Evolutionary conservation across 2,113 vertebrate genomes (phyloP), one percentile per base, ranked within the genome.

Genomic region (Oxygymnocypris stewartii): DNA sequence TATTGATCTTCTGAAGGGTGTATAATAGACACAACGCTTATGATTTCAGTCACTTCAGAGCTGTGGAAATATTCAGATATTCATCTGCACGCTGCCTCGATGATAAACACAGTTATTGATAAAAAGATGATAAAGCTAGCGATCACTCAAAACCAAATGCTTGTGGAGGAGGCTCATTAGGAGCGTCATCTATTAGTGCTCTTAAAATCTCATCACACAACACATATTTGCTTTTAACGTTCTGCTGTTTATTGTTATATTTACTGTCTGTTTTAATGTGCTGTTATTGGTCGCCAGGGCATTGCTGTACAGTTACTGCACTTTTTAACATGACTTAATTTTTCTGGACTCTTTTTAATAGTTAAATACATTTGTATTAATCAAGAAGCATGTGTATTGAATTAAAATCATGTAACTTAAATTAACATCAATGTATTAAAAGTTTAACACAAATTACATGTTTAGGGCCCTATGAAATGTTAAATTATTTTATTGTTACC

Each of bases 1-100:
- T 71, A 83, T 71, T 71, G 81, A 83, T 83, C 80, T 35, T 37
- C 63, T 35, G 42, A 35, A 83, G 44, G n/a, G n/a, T 35, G 65
- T 83, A 71, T 83, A 54, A 51, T 67, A 83, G 37, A 71, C 59
- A 20, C 42, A 47, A 47, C 81, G 11, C 81, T 13, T 35, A 83
- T 37, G 81, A 83, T 71, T 44, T 16, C 5, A 67, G 79, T 65
- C 40, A 61, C 78, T 65, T 81, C 37, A 81, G 79, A 28, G 79
- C 59, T 65, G 79, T 81, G 73, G 42, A 65, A 81, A 81, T 42
- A 25, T 44, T 47, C 79, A 65, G 37, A 65, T 65, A 75, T n/a
- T 44, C 2, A 5, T 42, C 35, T 20, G 18, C 1, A 10, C 8
- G 18, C 35, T 40, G n/a, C n/a, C 14, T 59, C 37, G 4, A 40